Base-by-base conservation (phyloP, 2,797 vertebrate genomes). In the Danio jaintianensis region DNA sequence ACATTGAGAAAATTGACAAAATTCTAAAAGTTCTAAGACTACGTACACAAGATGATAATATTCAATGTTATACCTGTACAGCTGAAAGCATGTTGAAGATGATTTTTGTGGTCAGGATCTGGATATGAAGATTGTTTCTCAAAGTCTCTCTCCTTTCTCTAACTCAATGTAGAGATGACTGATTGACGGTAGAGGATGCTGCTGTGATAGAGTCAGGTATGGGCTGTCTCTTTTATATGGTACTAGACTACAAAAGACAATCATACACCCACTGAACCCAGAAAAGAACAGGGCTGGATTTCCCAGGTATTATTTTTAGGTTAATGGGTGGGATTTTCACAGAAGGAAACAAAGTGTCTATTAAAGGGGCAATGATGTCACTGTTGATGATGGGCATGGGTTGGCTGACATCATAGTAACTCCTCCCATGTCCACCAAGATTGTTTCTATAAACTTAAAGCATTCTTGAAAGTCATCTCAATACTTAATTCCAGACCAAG, bases 1-100 rank as follows among this genome's bases (percentile, higher is more conserved):
- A 29, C 13, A 42, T 15, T 2, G 0, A 20, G 6, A 29, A 68
- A 43, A 47, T 18, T 56, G 16, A 22, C 1, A 8, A 20, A 8
- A 3, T 38, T 20, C 22, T n/a, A 58, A 1, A 42, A 67, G 3
- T 9, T 6, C 20, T 11, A 62, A 1, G 69, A 10, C 61, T 36
- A 61, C 22, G 2, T 61, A 29, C 3, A 75, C 18, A 43, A 7
- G 3, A 74, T 13, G 2, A 78, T 72, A 78, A 18, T n/a, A 52
- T 3, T 47, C 47, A 13, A 9, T 7, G 6, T 29, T 67, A 47
- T 87, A 89, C 89, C 86, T 90, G 84, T 42, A 93, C n/a, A 72
- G 66, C 89, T 58, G 85, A 89, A 59, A 92, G 88, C 93, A 95
- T 94, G 67, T 62, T 59, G 85, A 81, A 67, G 81, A 16, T 78